phyloP scores from a whole-genome alignment of 2,797 vertebrate genomes.

The Hyperoplus immaculatus region DNA sequence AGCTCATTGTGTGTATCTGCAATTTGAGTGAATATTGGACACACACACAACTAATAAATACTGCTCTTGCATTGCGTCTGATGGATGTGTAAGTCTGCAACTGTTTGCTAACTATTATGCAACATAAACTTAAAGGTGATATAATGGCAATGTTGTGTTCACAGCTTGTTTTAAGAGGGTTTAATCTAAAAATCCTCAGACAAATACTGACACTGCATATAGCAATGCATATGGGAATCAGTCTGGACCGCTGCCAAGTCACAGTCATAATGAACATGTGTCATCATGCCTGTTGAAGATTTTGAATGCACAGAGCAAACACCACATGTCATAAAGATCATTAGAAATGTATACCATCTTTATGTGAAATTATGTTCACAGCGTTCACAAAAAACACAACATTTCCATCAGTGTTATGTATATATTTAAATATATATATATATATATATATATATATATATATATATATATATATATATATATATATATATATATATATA shows the following conservation, averaged over 20 bases:
- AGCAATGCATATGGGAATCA: background rate
- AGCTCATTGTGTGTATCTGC: too few relatives aligned
- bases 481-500: too few relatives aligned
- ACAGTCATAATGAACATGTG: conserved; percentile 1
- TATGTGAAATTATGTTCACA: background rate
- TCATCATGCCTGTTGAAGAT: background rate
- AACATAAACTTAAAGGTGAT: background rate
- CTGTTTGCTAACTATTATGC: background rate
- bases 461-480: too few relatives aligned
- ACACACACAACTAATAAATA: background rate
- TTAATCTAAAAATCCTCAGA: background rate
- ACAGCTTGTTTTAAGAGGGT: background rate
- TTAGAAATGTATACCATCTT: background rate
- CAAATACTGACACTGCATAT: background rate
- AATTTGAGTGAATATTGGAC: too few relatives aligned
- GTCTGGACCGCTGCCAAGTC: background rate
- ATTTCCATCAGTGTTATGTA: background rate
- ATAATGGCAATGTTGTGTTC: too few relatives aligned
- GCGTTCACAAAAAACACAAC: background rate
- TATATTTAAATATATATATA: too few relatives aligned
- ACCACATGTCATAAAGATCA: background rate
- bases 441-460: too few relatives aligned
- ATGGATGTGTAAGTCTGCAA: background rate
- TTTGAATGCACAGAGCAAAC: background rate
- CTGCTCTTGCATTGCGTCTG: background rate